Evolutionary conservation across 2,888 invertebrate genomes (phyloP).

Genomic region (Stenurella melanura): DNA sequence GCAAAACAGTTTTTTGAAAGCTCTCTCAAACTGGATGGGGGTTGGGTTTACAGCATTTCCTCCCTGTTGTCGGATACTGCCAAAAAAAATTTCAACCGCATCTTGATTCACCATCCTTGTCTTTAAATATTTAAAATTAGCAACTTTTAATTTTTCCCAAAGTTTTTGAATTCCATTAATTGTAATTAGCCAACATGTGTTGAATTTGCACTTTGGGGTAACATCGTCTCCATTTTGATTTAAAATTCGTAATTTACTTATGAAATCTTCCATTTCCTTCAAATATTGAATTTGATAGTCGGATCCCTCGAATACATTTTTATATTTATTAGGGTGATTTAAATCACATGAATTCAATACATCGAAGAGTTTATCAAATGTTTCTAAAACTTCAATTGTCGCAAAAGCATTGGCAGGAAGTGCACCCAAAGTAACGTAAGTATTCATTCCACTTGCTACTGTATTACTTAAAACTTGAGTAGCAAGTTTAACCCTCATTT

Average conservation of each 20-base stretch:
- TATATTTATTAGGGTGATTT: no score
- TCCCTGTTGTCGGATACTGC: conserved; percentile 42
- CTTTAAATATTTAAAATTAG: conserved; percentile 43
- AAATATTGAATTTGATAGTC: no score
- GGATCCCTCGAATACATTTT: no score
- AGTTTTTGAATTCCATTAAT: conserved; percentile 43
- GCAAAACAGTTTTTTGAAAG: conserved; percentile 49
- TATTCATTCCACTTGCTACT: no score
- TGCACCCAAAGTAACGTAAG: conserved; percentile 39
- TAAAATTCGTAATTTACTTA: conserved; percentile 40
- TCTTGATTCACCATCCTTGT: conserved; percentile 47
- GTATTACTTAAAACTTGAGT: no score
- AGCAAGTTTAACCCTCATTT: no score
- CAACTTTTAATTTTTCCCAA: conserved; percentile 41
- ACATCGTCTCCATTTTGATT: no score
- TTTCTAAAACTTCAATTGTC: conserved; percentile 42
- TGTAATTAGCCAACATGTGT: conserved; percentile 50
- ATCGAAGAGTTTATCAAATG: conserved; percentile 41
- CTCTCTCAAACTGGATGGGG: no score
- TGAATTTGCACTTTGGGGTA: conserved; percentile 45
- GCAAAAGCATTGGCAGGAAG: conserved; percentile 34
- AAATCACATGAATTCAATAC: conserved; percentile 54
- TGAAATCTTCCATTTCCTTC: conserved; percentile 41
- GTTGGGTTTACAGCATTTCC: no score
- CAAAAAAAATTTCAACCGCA: conserved; percentile 56